Percentiles rank a stretch among this genome's conserved stretches.
These are phyloP conservation scores for Petromus typicus DNA, from an alignment of 2,113 vertebrate species.

Conservation along the genomic window DNA sequence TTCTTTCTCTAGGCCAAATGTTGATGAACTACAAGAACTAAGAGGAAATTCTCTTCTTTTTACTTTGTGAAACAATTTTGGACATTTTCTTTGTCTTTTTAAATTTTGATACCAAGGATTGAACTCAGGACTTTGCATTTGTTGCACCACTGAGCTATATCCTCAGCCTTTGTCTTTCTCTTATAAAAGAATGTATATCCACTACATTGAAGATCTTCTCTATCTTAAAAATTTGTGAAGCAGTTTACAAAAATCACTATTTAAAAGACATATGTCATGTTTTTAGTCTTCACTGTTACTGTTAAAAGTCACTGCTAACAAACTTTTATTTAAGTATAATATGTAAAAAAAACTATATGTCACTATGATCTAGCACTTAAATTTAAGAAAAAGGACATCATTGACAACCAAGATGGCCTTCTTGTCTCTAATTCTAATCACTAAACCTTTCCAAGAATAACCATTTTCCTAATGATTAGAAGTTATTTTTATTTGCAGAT, in stretches of 20 bases:
- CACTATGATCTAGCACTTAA: neutral
- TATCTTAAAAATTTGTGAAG: neutral
- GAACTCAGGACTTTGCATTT: too few relatives aligned
- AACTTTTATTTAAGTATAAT: neutral
- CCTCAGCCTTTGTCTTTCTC: neutral
- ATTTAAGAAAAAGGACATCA: neutral
- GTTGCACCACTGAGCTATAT: too few relatives aligned
- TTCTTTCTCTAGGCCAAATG: neutral
- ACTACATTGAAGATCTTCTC: neutral
- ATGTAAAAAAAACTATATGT: neutral
- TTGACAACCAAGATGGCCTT: neutral
- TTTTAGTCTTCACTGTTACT: neutral
- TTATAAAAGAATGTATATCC: neutral
- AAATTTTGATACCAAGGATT: too few relatives aligned
- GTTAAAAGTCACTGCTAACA: neutral
- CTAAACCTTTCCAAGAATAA: neutral
- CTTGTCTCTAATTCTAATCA: neutral
- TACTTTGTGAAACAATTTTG: neutral
- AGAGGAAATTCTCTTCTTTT: neutral
- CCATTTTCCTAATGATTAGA: neutral
- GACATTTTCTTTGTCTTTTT: neutral
- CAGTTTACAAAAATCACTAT: neutral
- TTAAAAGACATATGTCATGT: neutral
- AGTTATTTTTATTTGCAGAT: neutral
- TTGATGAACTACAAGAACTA: neutral